These are phyloP conservation scores for Spea bombifrons DNA, from an alignment of 2,113 vertebrate genomes.

Conservation along the genomic window DNA sequence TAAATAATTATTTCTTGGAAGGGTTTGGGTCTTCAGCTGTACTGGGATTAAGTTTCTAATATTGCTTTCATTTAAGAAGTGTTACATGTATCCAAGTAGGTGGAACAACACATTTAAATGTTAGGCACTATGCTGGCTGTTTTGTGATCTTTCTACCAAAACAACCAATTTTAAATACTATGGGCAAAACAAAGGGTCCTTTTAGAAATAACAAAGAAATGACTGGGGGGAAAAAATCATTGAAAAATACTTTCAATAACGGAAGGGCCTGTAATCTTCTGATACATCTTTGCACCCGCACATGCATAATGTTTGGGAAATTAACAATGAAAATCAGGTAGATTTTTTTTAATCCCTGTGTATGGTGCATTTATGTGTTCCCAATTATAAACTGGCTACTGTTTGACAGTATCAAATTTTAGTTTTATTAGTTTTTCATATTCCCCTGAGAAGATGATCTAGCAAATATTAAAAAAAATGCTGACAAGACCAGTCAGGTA, in stretches of 20 bases:
- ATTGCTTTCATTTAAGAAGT: too few relatives aligned
- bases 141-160: slow-evolving; percentile 30
- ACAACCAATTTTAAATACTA: slow-evolving; percentile 50
- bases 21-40: too few relatives aligned
- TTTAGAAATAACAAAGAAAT: neutral
- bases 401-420: slow-evolving; percentile 14
- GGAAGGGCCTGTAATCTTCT: neutral
- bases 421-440: slow-evolving; percentile 6
- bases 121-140: neutral
- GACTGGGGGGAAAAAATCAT: neutral
- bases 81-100: too few relatives aligned
- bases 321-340: slow-evolving; percentile 21
- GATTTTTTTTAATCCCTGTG: slow-evolving; percentile 14
- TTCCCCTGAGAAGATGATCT: slow-evolving; percentile 7
- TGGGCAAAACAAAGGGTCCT: slow-evolving; percentile 20
- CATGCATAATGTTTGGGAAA: slow-evolving; percentile 15
- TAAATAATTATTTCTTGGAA: too few relatives aligned
- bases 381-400: slow-evolving; percentile 31
- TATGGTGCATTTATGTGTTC: slow-evolving; percentile 39
- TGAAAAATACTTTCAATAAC: neutral
- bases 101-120: too few relatives aligned
- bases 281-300: neutral
- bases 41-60: too few relatives aligned
- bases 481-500: slow-evolving; percentile 30
- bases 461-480: slow-evolving; percentile 45